Conservation (phyloP, 2,888 invertebrate genomes). For the Lamellibrachia columna region DNA sequence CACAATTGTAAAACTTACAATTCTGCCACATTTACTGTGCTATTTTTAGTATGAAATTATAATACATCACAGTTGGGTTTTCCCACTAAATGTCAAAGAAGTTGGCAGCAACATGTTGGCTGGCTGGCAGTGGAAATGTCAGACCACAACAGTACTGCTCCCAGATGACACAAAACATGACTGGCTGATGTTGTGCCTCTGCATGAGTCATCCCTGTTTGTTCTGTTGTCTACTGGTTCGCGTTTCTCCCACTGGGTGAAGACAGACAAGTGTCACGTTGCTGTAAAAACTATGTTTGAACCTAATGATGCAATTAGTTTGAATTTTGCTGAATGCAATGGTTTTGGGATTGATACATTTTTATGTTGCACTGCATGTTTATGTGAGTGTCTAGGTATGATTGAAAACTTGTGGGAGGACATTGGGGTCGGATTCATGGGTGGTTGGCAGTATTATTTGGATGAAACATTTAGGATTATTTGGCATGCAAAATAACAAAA, state of each 20-base stretch:
- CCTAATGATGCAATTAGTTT: not conserved
- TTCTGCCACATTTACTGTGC: not conserved
- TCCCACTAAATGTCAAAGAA: not conserved
- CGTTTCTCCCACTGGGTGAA: not conserved
- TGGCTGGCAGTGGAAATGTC: not conserved
- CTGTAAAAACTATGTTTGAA: not conserved
- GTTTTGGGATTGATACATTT: not conserved
- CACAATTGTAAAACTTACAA: not conserved
- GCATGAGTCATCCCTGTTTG: not conserved
- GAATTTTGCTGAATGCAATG: conserved; percentile 2
- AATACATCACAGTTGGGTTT: not conserved
- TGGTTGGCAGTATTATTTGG: too few relatives aligned
- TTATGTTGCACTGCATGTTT: not conserved
- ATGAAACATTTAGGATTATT: too few relatives aligned
- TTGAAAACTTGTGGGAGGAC: too few relatives aligned
- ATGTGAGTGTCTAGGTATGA: too few relatives aligned
- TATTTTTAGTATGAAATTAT: not conserved
- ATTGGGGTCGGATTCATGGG: too few relatives aligned
- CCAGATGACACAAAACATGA: not conserved
- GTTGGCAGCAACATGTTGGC: not conserved
- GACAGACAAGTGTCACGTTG: not conserved
- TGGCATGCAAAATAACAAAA: too few relatives aligned
- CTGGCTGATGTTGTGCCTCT: not conserved
- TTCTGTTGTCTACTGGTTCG: not conserved
- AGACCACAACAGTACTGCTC: not conserved